phyloP scores from a whole-genome alignment of 2,888 invertebrate species.

The Orchesella flavescens region DNA sequence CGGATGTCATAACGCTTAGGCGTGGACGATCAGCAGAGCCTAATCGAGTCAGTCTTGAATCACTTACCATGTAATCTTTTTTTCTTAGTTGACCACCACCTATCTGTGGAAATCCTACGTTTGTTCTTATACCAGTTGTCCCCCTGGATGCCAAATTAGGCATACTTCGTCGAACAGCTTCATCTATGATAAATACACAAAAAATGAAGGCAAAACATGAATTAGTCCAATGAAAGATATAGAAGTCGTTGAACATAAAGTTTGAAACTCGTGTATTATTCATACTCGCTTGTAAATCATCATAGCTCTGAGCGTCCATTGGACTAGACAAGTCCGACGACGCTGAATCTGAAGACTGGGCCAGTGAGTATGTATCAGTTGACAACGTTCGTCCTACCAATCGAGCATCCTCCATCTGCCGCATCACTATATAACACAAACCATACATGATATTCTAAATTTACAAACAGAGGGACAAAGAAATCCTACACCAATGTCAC shows the following conservation, averaged over 20 bases:
- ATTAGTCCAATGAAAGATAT: no score
- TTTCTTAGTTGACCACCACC: slow-evolving; percentile 43
- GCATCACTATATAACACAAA: not conserved
- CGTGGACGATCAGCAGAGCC: slow-evolving; percentile 30
- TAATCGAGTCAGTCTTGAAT: slow-evolving; percentile 44
- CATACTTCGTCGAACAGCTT: slow-evolving; percentile 59
- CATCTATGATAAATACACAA: slow-evolving; percentile 15
- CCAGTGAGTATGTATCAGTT: slow-evolving; percentile 65
- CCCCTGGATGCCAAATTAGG: slow-evolving; percentile 50
- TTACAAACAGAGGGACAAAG: not conserved
- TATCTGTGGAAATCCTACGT: slow-evolving; percentile 37
- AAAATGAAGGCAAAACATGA: no score
- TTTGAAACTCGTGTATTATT: not conserved
- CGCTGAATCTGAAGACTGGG: slow-evolving; percentile 60
- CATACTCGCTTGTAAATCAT: slow-evolving; percentile 57
- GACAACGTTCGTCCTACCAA: slow-evolving; percentile 63
- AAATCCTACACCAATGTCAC: not conserved
- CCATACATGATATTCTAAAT: not conserved
- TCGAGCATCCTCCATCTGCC: slow-evolving; percentile 52
- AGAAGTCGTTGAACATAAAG: not conserved
- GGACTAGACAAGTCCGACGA: slow-evolving; percentile 63
- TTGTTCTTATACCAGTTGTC: slow-evolving; percentile 9
- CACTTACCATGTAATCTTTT: slow-evolving; percentile 58
- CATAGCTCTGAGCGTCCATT: slow-evolving; percentile 61
- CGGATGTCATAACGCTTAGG: slow-evolving; percentile 20